Evolutionary conservation across 1,140 invertebrate genomes (phyloP).

Genomic region (Arion vulgaris): DNA sequence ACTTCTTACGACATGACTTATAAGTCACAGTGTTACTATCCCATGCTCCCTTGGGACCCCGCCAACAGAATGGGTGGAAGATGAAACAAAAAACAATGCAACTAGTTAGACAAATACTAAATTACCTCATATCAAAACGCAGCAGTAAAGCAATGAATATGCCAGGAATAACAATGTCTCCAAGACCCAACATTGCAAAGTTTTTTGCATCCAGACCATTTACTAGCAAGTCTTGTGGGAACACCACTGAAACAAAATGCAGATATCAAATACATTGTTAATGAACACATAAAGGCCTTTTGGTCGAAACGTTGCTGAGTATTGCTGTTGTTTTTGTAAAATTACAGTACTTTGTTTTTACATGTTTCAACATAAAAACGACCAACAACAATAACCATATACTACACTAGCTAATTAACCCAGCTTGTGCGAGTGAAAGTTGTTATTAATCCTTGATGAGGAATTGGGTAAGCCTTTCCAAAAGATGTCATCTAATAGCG

Average conservation of each 20-base stretch:
- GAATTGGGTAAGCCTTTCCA: no score
- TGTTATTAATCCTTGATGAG: no score
- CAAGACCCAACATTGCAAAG: constrained; percentile 98
- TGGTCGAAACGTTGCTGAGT: no score
- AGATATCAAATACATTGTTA: not conserved
- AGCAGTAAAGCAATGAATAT: constrained; percentile 98
- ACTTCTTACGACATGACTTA: no score
- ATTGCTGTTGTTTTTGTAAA: no score
- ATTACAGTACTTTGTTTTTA: no score
- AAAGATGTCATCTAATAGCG: no score
- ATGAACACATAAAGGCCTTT: no score
- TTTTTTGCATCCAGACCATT: constrained; percentile 93
- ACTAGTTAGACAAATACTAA: constrained; percentile 14
- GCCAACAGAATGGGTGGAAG: not conserved
- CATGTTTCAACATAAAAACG: no score
- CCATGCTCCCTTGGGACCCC: no score
- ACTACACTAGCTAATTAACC: not conserved
- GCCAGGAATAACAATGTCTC: constrained; percentile 99
- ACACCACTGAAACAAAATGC: constrained; percentile 83
- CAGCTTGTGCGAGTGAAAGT: no score
- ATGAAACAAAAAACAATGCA: not conserved
- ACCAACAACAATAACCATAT: not conserved
- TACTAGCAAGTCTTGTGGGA: constrained; percentile 96
- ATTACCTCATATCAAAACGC: constrained; percentile 89
- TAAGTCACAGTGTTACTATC: no score